Conservation (phyloP, 2,888 invertebrate genomes). For the Adelognathus sp. region DNA sequence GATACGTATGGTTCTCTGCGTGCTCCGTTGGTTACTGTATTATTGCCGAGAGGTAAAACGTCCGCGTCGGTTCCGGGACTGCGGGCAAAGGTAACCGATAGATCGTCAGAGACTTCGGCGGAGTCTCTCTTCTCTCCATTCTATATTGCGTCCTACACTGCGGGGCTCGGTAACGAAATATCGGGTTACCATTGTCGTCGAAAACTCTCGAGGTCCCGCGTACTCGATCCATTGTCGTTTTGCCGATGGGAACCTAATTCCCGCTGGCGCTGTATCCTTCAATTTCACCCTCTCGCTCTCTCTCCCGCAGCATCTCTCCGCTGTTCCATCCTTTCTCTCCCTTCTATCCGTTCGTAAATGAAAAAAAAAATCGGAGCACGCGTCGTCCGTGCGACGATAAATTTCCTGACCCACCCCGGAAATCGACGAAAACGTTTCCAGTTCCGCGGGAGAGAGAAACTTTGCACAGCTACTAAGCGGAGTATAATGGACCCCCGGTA, state of each 20-base stretch:
- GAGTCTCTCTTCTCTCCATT: slow-evolving; percentile 20
- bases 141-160: slow-evolving; percentile 21
- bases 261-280: slow-evolving; percentile 35
- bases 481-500: slow-evolving; percentile 14
- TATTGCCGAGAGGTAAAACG: slow-evolving; percentile 63
- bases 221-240: slow-evolving; percentile 61
- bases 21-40: slow-evolving; percentile 50
- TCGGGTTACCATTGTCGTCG: slow-evolving; percentile 73
- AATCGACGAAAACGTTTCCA: slow-evolving; percentile 26
- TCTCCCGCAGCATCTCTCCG: neutral
- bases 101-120: slow-evolving; percentile 62
- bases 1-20: slow-evolving; percentile 29
- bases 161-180: slow-evolving; percentile 69
- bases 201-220: slow-evolving; percentile 57
- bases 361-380: neutral
- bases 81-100: slow-evolving; percentile 39
- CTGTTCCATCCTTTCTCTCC: neutral
- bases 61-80: slow-evolving; percentile 52
- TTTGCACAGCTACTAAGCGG: slow-evolving; percentile 20
- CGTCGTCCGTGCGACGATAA: slow-evolving; percentile 1
- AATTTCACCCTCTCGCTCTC: neutral
- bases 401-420: neutral
- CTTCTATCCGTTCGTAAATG: neutral
- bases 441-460: slow-evolving; percentile 42
- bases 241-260: slow-evolving; percentile 69